A percentile compares a stretch with the other conserved stretches of the same genome.
Evolutionary conservation across 1,140 invertebrate genomes (phyloP).

Genomic region (Macrobrachium rosenbergii): DNA sequence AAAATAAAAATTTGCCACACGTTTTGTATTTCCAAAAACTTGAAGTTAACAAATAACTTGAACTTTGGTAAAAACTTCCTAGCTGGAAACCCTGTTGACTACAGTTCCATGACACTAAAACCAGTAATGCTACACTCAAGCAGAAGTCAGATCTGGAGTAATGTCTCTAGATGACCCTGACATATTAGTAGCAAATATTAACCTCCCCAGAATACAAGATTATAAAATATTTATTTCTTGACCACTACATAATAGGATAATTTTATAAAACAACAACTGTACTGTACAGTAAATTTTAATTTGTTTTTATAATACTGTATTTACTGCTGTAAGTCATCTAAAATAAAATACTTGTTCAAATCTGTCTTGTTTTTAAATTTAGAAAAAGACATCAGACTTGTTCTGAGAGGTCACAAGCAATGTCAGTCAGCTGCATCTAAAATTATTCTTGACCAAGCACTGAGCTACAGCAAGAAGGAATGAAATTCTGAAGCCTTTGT

Average conservation of each 20-base stretch:
- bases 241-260: not conserved
- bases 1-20: too few species aligned
- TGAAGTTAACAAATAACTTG: too few species aligned
- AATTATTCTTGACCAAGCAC: constrained; percentile 1
- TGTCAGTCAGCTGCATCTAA: too few species aligned
- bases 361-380: too few species aligned
- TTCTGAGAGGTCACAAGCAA: too few species aligned
- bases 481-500: not conserved
- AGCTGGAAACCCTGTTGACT: not conserved
- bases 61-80: too few species aligned
- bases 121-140: constrained; percentile 21
- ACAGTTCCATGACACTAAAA: not conserved
- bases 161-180: constrained; percentile 54
- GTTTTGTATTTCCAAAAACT: too few species aligned
- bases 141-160: constrained; percentile 53
- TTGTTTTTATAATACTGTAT: too few species aligned
- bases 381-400: too few species aligned
- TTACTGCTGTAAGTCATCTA: too few species aligned
- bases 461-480: not conserved
- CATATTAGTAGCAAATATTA: constrained; percentile 17
- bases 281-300: not conserved
- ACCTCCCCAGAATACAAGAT: constrained; percentile 54
- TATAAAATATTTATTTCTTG: not conserved
- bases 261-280: not conserved
- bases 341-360: too few species aligned